phyloP scores from a whole-genome alignment of 2,888 invertebrate species.

The Ceriagrion tenellum region DNA sequence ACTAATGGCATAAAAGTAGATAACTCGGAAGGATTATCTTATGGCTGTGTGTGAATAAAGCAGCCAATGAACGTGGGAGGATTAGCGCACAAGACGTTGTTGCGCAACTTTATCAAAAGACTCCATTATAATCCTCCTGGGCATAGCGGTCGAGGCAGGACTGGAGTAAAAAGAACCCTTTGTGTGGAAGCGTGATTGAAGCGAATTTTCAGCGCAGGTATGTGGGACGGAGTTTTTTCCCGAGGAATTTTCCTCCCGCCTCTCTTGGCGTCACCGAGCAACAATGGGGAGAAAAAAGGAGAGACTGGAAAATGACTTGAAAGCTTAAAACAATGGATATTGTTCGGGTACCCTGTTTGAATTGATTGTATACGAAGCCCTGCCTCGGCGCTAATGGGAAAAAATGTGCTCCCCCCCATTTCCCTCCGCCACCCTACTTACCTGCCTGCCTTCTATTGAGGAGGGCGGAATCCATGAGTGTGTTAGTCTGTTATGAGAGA shows the following conservation, averaged over 20 bases:
- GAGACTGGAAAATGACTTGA: constrained; percentile 22
- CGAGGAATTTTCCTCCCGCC: constrained; percentile 8
- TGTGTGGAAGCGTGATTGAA: constrained; percentile 14
- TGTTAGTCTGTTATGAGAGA: background rate
- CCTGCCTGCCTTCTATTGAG: background rate
- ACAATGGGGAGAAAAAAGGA: constrained; percentile 14
- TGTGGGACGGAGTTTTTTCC: constrained; percentile 21
- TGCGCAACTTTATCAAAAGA: background rate
- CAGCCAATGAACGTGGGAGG: background rate
- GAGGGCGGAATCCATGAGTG: background rate
- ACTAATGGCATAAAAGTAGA: no score
- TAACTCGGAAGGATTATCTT: background rate
- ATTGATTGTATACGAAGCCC: constrained; percentile 26
- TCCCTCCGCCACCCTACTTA: background rate
- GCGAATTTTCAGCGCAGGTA: constrained; percentile 28
- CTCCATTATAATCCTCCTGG: background rate
- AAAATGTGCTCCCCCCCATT: background rate
- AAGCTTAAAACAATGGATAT: constrained; percentile 31
- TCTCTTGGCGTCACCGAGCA: background rate
- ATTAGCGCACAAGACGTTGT: background rate
- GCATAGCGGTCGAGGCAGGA: background rate
- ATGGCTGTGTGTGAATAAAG: background rate
- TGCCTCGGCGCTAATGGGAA: constrained; percentile 29
- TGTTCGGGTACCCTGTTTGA: constrained; percentile 22
- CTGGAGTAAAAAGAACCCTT: background rate